Evolutionary conservation across 1,140 invertebrate species (phyloP).

Genomic region (Globodera ellingtonae): DNA sequence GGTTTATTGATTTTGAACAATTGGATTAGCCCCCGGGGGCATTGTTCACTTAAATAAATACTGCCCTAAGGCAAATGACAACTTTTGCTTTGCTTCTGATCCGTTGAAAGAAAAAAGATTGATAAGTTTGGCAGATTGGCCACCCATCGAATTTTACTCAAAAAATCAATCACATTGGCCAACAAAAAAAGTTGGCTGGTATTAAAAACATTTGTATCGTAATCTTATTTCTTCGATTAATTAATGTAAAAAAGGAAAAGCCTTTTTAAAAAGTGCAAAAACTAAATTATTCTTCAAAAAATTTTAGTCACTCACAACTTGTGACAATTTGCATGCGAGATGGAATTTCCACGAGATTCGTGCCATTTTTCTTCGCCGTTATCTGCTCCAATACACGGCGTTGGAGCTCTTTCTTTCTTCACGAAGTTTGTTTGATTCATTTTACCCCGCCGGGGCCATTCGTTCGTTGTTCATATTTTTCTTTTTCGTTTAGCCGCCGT

Average conservation of each 20-base stretch:
- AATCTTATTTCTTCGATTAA: no score
- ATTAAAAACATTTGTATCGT: no score
- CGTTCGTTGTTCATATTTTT: not conserved
- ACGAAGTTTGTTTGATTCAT: conserved; percentile 76
- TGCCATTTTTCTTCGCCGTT: conserved; percentile 93
- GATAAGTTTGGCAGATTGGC: no score
- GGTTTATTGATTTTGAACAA: conserved; percentile 1
- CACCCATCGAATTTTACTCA: no score
- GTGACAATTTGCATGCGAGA: conserved; percentile 85
- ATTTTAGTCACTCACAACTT: conserved; percentile 82
- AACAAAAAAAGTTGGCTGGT: no score
- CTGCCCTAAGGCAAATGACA: not conserved
- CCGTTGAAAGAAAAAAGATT: no score
- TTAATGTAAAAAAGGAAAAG: no score
- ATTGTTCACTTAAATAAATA: not conserved
- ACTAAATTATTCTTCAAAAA: not conserved
- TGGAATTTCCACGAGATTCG: conserved; percentile 99
- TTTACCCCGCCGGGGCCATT: no score
- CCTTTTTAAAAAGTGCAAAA: no score
- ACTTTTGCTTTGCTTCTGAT: no score
- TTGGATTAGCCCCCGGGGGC: not conserved
- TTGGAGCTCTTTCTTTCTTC: conserved; percentile 98
- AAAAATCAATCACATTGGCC: no score
- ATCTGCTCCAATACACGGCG: conserved; percentile 92
- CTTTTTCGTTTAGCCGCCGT: conserved; percentile 81